Evolutionary conservation across 2,797 vertebrate species (phyloP).

Genomic region (Hypotaenidia philippensis): DNA sequence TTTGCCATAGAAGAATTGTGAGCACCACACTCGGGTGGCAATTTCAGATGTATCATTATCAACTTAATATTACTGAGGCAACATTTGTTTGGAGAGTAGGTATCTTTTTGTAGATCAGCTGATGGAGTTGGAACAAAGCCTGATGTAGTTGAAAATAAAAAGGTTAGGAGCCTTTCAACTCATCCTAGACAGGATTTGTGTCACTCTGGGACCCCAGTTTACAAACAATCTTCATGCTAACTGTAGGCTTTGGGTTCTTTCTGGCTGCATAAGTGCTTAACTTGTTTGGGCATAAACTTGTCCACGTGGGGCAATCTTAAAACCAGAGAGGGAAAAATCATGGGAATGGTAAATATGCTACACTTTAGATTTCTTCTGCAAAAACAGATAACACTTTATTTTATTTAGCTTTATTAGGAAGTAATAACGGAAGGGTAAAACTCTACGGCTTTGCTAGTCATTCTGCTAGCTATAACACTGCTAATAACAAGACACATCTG

Average conservation of each 20-base stretch:
- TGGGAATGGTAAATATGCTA: background rate
- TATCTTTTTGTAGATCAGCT: background rate
- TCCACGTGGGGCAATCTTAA: background rate
- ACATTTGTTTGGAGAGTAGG: background rate
- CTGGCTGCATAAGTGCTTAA: background rate
- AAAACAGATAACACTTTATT: background rate
- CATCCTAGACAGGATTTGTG: background rate
- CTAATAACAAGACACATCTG: background rate
- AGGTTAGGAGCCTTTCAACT: background rate
- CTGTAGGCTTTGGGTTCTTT: background rate
- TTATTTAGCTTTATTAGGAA: background rate
- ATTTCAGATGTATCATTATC: background rate
- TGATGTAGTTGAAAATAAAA: background rate
- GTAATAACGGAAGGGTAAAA: background rate
- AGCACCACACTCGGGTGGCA: background rate
- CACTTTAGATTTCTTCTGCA: background rate
- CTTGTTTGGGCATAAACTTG: background rate
- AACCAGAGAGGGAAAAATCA: background rate
- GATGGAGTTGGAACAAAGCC: background rate
- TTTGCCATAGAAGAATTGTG: background rate
- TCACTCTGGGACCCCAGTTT: background rate
- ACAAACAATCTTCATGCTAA: background rate
- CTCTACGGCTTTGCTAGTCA: background rate
- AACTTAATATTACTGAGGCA: background rate
- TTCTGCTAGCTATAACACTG: background rate